Base-by-base conservation (phyloP, 2,113 vertebrate species). In the Circaetus gallicus region DNA sequence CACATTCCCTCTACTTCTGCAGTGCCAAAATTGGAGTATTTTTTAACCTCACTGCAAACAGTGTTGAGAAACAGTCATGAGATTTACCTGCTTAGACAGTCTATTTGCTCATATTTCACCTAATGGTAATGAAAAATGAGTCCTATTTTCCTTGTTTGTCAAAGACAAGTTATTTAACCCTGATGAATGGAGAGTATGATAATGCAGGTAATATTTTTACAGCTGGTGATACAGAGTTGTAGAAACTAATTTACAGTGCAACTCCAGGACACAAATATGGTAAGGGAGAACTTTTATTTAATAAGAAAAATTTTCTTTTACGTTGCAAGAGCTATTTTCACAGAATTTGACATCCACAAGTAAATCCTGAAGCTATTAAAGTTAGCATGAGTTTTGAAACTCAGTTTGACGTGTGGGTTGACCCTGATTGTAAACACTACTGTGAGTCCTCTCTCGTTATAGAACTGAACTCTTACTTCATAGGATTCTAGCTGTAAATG, bases 41-140 rank as follows among this genome's bases (percentile, higher is more conserved):
- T 94, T 86, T 95, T 36, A 87, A 67, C 69, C 85, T 88, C 56
- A 72, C 31, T 88, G 70, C 49, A 82, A 84, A 63, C 7, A 25
- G 42, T 28, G 38, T 45, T 96, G 82, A 59, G 74, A 84, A 94
- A 94, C 74, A 92, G 90, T 90, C 3, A 67, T 89, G 91, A 88
- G 56, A 80, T 82, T 90, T 86, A 93, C 79, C 86, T 93, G 58
- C 62, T 66, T 40, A 52, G 94, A 45, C 71, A 95, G 71, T 86
- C 62, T 77, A 15, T 92, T 88, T 88, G 74, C 74, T 88, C 8
- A 1, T 73, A 52, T 90, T 96, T 95, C 53, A 83, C 83, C 43
- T 80, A 89, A 92, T n/a, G 36, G 58, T 90, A 92, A 92, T 95
- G 94, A 96, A 93, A 95, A 93, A 96, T 80, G 86, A 90, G 19